Percentiles rank a stretch among this genome's conserved stretches.
Conservation (phyloP, 2,113 vertebrate species). For the Merops nubicus region DNA sequence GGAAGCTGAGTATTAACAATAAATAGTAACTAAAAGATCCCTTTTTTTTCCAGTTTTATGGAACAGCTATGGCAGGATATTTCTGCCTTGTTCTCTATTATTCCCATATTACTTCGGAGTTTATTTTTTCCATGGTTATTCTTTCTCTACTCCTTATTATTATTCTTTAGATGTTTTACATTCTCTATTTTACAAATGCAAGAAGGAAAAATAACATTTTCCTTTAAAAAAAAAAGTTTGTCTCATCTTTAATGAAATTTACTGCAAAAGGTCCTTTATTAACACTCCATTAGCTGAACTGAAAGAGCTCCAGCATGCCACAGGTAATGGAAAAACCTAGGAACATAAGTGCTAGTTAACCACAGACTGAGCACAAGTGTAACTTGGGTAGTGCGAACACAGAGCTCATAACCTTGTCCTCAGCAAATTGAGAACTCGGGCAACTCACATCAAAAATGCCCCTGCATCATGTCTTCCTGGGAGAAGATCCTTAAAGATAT, state of each 20-base stretch:
- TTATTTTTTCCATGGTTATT: not conserved
- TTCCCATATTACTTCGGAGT: not conserved
- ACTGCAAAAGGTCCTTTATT: not conserved
- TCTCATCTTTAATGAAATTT: not conserved
- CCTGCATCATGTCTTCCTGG: not conserved
- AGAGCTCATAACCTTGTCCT: not conserved
- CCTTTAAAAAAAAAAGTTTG: not conserved
- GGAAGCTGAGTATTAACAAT: conserved; percentile 6
- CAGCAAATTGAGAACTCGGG: not conserved
- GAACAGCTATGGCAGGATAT: not conserved
- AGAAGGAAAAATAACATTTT: not conserved
- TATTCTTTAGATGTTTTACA: not conserved
- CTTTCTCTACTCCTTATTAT: not conserved
- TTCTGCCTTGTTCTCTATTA: not conserved
- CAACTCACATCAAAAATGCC: not conserved
- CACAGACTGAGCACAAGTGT: not conserved
- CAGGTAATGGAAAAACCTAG: not conserved
- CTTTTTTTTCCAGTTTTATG: not conserved
- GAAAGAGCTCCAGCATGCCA: not conserved
- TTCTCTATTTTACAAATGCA: not conserved
- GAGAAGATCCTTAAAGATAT: not conserved
- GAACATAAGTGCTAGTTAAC: not conserved
- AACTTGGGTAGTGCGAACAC: not conserved
- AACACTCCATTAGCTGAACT: not conserved
- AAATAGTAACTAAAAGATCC: not conserved